Evolutionary conservation across 2,797 vertebrate genomes (phyloP).

Genomic region (Sardinella longiceps): DNA sequence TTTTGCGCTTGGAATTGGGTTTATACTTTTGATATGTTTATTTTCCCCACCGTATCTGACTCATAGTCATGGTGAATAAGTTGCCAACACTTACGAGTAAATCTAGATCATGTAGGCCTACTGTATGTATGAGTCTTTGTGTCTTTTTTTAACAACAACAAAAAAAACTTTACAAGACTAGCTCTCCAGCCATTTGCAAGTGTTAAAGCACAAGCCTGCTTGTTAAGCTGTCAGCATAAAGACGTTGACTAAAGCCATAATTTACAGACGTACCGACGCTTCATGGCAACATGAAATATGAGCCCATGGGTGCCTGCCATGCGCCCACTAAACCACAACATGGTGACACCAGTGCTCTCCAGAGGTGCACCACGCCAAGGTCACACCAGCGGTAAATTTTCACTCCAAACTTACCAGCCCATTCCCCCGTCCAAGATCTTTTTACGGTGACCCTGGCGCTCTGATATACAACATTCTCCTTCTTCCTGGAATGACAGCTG

Average conservation of each 20-base stretch:
- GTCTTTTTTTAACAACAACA: neutral
- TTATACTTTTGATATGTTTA: no score
- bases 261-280: neutral
- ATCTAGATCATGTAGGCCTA: neutral
- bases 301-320: neutral
- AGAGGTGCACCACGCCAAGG: neutral
- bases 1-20: no score
- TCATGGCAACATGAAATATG: neutral
- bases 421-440: neutral
- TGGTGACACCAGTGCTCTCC: neutral
- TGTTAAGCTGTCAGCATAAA: neutral
- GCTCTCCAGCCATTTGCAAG: neutral
- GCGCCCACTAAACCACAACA: neutral
- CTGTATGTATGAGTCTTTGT: no score
- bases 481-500: slow-evolving; percentile 44
- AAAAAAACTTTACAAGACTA: neutral
- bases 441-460: neutral
- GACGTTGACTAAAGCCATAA: neutral
- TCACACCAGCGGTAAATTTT: slow-evolving; percentile 6
- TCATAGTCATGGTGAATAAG: neutral
- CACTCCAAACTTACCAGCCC: neutral
- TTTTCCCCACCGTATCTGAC: neutral
- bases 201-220: neutral
- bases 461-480: slow-evolving; percentile 32
- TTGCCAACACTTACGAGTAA: neutral